These are phyloP conservation scores for Cairina moschata DNA, from an alignment of 2,113 vertebrate species.

Conservation along the genomic window DNA sequence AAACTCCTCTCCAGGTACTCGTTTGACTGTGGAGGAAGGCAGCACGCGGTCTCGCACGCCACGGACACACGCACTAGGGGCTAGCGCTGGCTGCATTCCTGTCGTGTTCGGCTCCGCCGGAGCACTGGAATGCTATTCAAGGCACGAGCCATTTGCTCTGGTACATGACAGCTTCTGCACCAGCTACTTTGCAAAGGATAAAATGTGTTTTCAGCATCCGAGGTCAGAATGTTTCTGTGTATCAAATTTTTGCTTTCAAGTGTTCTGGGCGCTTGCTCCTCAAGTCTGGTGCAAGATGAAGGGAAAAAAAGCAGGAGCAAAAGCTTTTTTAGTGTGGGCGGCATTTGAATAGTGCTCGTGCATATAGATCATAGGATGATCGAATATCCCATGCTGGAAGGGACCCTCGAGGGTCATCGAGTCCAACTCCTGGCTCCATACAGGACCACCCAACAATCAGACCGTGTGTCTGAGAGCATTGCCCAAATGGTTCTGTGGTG, in stretches of 20 bases:
- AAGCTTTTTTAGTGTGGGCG: neutral
- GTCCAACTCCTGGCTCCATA: too few species aligned
- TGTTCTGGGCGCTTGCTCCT: neutral
- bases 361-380: neutral
- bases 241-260: neutral
- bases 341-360: neutral
- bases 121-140: neutral
- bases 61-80: neutral
- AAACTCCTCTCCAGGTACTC: neutral
- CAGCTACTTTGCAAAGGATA: neutral
- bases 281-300: neutral
- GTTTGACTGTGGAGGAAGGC: neutral
- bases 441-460: too few species aligned
- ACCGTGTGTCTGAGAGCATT: too few species aligned
- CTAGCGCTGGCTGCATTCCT: neutral
- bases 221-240: neutral
- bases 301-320: neutral
- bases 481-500: too few species aligned
- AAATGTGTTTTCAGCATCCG: fast-evolving
- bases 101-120: fast-evolving
- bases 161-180: neutral
- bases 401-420: too few species aligned
- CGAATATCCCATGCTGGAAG: too few species aligned
- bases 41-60: fast-evolving
- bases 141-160: neutral